These are phyloP conservation scores for Gasterosteus aculeatus DNA, from an alignment of 2,113 vertebrate genomes.

Conservation along the genomic window DNA sequence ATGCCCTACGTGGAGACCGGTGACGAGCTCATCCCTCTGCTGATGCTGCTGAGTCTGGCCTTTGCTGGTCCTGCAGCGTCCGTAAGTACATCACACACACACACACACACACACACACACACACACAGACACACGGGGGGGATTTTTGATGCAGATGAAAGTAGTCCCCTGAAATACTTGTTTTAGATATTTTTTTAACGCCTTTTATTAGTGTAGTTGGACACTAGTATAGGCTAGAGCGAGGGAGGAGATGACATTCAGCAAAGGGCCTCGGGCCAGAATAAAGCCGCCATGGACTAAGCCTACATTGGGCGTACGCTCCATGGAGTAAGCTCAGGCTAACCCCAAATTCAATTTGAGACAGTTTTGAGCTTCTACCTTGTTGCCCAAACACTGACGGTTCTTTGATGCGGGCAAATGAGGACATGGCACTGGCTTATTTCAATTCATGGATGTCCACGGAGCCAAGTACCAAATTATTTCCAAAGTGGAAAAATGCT, in stretches of 20 bases:
- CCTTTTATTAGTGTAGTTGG: no score
- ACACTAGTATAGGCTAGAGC: no score
- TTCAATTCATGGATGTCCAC: neutral
- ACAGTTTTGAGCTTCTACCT: neutral
- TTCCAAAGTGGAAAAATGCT: neutral
- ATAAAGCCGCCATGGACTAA: neutral
- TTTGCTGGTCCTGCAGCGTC: constrained; percentile 93
- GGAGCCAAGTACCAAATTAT: neutral
- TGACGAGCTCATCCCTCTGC: constrained; percentile 93
- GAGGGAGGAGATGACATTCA: neutral
- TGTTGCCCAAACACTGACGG: neutral
- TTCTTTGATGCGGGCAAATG: neutral
- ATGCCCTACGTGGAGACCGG: constrained; percentile 95
- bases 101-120: neutral
- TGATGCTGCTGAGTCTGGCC: constrained; percentile 96
- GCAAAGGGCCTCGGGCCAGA: neutral
- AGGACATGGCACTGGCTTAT: neutral
- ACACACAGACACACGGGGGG: neutral
- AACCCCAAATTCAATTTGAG: neutral
- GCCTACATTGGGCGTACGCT: neutral
- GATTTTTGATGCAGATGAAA: neutral
- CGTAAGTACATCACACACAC: constrained; percentile 76
- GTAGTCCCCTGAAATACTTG: no score
- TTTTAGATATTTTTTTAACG: no score
- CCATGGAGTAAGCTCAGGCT: neutral